Evolutionary conservation across 2,113 vertebrate genomes (phyloP), one percentile per base, ranked within the genome.

Genomic region (Centropus bengalensis): DNA sequence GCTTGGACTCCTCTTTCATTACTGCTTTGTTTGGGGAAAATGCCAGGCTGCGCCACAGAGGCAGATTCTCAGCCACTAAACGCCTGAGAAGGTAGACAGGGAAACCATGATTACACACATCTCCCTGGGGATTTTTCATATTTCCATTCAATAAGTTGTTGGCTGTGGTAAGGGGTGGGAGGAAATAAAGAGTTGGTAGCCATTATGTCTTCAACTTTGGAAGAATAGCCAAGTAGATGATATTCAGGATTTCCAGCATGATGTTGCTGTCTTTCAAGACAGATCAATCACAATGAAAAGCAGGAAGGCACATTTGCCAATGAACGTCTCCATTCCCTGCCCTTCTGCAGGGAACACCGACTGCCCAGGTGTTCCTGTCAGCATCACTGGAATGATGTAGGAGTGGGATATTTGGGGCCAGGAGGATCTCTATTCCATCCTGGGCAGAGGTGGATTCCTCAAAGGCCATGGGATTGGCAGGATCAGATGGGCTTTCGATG

Each of bases 351-450:
- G 1, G 21, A 44, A 14, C 38, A n/a, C 36, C 66, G n/a, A 47
- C 18, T 1, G 4, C 21, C 26, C 38, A 12, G 38, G 36, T 2
- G 2, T 24, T 26, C 44, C 45, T 2, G 3, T 15, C 44, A 16
- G 71, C 30, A 4, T 14, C 21, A 21, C 55, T 12, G 1, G 30
- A 47, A 38, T 33, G 52, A 15, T 14, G 21, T 15, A 3, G 55
- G 42, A 40, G n/a, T 0, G 19, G 58, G 45, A 19, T 40, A 62
- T 54, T 51, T 2, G 0, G 40, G 21, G 20, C 19, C 33, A 63
- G 54, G 23, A 28, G 36, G 28, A 44, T 47, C 63, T 49, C n/a
- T 17, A 2, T 36, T 21, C 70, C 55, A 27, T 3, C 1, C n/a
- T 30, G 20, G 76, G 68, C 30, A 36, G 17, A 21, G 51, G 60